Evolutionary conservation across 2,113 vertebrate genomes (phyloP).

Genomic region (Triplophysa siluroides): DNA sequence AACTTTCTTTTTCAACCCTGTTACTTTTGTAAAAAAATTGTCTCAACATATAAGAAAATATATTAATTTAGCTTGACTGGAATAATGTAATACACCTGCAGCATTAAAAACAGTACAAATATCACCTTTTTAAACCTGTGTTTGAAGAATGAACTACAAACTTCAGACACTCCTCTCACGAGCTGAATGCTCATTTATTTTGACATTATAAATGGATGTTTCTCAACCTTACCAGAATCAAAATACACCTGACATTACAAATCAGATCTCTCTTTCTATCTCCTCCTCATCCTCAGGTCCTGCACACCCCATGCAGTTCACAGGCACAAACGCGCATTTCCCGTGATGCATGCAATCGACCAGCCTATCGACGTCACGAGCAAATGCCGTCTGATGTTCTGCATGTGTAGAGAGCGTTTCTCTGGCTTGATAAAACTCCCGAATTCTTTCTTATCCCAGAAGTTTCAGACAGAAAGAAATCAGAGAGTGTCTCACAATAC

Average conservation of each 20-base stretch:
- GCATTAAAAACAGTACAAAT: neutral
- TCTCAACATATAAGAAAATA: no score
- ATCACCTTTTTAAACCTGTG: neutral
- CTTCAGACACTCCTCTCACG: no score
- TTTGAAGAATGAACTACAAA: neutral
- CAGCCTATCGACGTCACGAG: slow-evolving; percentile 16
- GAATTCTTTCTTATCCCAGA: slow-evolving; percentile 67
- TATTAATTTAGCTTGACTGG: no score
- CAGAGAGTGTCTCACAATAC: slow-evolving; percentile 56
- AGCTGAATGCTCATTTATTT: neutral
- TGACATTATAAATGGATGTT: neutral
- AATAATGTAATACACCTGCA: no score
- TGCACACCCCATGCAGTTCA: slow-evolving; percentile 30
- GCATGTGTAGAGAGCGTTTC: slow-evolving; percentile 59
- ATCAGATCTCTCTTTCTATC: slow-evolving; percentile 22
- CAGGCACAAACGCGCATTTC: slow-evolving; percentile 28
- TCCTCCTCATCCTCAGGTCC: neutral
- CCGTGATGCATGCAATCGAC: neutral
- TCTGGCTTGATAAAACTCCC: slow-evolving; percentile 70
- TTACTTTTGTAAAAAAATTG: no score
- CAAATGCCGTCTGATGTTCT: slow-evolving; percentile 8
- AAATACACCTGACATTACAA: neutral
- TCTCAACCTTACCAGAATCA: neutral
- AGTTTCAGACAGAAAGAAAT: slow-evolving; percentile 64
- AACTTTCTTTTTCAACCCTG: no score